phyloP scores from a whole-genome alignment of 2,888 invertebrate species.

The Platynereis dumerilii region DNA sequence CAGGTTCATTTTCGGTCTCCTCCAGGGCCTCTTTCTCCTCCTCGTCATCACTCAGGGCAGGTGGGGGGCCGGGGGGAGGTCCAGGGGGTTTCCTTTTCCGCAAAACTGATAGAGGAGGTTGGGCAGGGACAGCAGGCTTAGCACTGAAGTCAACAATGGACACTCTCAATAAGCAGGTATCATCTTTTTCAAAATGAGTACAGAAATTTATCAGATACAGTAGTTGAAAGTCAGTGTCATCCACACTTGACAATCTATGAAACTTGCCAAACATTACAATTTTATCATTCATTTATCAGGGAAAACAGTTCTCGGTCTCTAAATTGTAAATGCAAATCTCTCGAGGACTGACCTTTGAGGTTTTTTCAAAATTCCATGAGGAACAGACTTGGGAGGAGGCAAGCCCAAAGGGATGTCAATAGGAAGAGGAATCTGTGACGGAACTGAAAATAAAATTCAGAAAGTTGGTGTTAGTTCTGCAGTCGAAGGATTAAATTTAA shows the following conservation, averaged over 20 bases:
- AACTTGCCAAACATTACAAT: too few relatives aligned
- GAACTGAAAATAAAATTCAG: constrained; percentile 46
- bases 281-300: too few relatives aligned
- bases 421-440: constrained; percentile 62
- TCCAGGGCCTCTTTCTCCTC: constrained; percentile 42
- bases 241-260: too few relatives aligned
- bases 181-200: background rate
- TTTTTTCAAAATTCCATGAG: constrained; percentile 75
- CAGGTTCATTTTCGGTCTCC: constrained; percentile 5
- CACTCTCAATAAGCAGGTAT: background rate
- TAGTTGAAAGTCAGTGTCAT: too few relatives aligned
- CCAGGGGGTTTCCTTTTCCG: constrained; percentile 53
- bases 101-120: constrained; percentile 1
- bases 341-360: constrained; percentile 57
- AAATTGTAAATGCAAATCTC: too few relatives aligned
- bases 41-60: constrained; percentile 61
- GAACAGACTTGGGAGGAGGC: constrained; percentile 36
- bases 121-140: constrained; percentile 17
- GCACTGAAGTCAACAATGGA: background rate
- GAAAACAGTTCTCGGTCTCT: too few relatives aligned
- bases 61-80: constrained; percentile 62
- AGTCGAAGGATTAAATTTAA: too few relatives aligned
- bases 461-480: too few relatives aligned
- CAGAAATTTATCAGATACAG: too few relatives aligned
- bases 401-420: constrained; percentile 66